Conservation (phyloP, 2,797 vertebrate species). For the Neosilurus mollespiculum region DNA sequence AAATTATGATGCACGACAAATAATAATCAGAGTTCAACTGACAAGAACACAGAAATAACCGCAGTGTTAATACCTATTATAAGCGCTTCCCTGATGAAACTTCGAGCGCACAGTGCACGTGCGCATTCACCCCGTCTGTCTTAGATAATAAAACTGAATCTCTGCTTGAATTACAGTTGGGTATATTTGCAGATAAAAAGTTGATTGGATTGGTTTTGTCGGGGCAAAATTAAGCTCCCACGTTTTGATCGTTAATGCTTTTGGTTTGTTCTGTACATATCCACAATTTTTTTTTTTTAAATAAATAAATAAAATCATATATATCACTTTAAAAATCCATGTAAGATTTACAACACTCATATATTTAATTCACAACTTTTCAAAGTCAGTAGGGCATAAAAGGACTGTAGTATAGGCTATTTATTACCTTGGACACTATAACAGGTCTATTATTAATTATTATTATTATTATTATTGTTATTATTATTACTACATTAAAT, state of each 20-base stretch:
- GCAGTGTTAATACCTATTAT: not conserved
- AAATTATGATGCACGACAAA: constrained; percentile 16
- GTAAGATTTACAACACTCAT: not conserved
- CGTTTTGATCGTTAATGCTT: not conserved
- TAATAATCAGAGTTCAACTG: not conserved
- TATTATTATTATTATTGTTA: not conserved
- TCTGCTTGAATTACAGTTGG: not conserved
- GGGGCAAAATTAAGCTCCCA: not conserved
- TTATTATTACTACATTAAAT: not conserved
- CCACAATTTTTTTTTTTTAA: too few species aligned
- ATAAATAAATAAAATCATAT: too few species aligned
- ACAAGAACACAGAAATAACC: constrained; percentile 11
- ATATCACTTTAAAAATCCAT: not conserved
- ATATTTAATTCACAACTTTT: not conserved
- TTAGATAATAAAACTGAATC: too few species aligned
- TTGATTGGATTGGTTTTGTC: not conserved
- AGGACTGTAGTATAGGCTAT: too few species aligned
- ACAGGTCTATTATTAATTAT: not conserved
- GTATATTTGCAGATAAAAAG: not conserved
- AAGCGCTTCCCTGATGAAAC: not conserved
- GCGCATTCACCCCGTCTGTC: too few species aligned
- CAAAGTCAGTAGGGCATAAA: not conserved
- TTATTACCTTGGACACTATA: not conserved
- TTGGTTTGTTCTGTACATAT: not conserved
- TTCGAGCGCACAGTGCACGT: not conserved